Evolutionary conservation across 2,888 invertebrate genomes (phyloP), one percentile per base, ranked within the genome.

Genomic region (Nomada lathburiana): DNA sequence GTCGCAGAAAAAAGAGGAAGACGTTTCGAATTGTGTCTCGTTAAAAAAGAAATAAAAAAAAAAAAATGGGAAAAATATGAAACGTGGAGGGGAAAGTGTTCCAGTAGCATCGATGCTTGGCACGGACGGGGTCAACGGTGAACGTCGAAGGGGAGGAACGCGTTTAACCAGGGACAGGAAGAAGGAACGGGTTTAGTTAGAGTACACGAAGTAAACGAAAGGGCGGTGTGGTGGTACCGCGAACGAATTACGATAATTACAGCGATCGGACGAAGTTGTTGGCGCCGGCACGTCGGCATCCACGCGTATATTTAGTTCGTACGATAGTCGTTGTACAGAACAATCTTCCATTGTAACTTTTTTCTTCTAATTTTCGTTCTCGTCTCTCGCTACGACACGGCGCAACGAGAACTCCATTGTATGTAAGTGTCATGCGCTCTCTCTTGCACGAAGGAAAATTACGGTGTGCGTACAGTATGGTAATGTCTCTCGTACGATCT

Each of bases 341-440:
- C 83, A 89, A 90, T 90, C 89, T 90, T 91, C 88, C 90, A 90
- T 72, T 84, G 82, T 81, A 78, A 83, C 68, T 83, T 63, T 70
- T 65, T 81, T 74, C 77, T 75, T 80, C 78, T 60, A 74, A 76
- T 82, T 82, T 71, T 83, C 67, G 64, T 77, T 82, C 71, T 84
- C 70, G 82, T 81, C 82, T 81, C 82, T 74, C 73, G 78, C 65
- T 70, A 70, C 67, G 64, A 11, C 13, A 75, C 77, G 55, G 60
- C 72, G 74, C 73, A 63, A 55, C 60, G 68, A 67, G 52, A 71
- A 55, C 67, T 64, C 50, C 67, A 57, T 36, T 42, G 71, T 72
- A 47, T 26, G 62, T 74, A 42, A 64, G 53, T 62, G 70, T 57
- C 77, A 29, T 26, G 57, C 70, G 65, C 62, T 11, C 60, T 50